Evolutionary conservation across 2,113 vertebrate genomes (phyloP).

Genomic region (Nothobranchius furzeri): DNA sequence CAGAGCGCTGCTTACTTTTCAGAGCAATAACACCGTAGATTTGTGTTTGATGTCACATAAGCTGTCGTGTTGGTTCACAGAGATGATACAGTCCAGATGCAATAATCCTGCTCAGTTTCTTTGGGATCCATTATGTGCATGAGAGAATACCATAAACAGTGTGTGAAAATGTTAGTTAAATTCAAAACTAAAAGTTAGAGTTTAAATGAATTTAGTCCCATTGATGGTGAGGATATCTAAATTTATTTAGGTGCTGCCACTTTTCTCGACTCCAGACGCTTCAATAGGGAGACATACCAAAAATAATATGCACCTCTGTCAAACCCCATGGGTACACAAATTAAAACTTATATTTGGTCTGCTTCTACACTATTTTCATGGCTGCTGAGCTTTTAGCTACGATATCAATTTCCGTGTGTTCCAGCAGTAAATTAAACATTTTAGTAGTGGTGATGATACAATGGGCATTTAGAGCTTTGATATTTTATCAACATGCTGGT

Average conservation of each 20-base stretch:
- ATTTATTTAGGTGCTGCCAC: constrained; percentile 14
- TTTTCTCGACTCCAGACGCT: constrained; percentile 9
- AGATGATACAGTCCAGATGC: neutral
- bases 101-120: constrained; percentile 16
- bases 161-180: neutral
- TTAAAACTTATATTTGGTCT: constrained; percentile 21
- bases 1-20: constrained; percentile 12
- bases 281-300: constrained; percentile 2
- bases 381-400: constrained; percentile 1
- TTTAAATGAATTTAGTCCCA: no score
- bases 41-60: constrained; percentile 4
- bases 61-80: constrained; percentile 17
- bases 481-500: neutral
- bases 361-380: constrained; percentile 7
- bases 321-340: constrained; percentile 12
- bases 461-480: neutral
- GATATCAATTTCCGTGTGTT: neutral
- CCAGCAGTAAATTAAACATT: neutral
- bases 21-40: constrained; percentile 2
- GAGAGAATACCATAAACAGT: neutral
- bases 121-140: neutral
- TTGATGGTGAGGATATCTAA: neutral
- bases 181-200: neutral
- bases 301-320: constrained; percentile 15
- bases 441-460: neutral